Evolutionary conservation across 2,888 invertebrate genomes (phyloP).

Genomic region (Imbricaverruca yamaguchii): DNA sequence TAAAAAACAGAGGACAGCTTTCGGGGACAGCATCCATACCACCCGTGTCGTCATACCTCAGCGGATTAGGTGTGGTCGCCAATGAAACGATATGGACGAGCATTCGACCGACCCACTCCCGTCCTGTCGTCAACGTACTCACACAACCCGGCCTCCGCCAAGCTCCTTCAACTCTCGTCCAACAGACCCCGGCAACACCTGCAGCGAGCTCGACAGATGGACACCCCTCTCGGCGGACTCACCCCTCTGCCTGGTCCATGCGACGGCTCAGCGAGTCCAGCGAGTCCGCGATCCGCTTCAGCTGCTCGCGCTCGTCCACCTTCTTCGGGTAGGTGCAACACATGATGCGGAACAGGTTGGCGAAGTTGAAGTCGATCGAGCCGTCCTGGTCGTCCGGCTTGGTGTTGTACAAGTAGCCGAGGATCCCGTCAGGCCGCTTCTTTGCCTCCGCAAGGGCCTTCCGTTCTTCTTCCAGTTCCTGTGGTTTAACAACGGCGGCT

Average conservation of each 20-base stretch:
- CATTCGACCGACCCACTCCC: not conserved
- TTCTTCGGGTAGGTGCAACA: slow-evolving; percentile 83
- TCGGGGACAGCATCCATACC: too few relatives aligned
- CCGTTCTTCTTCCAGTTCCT: slow-evolving; percentile 81
- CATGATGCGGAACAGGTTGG: slow-evolving; percentile 82
- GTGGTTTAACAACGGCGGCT: not conserved
- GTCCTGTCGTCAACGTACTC: not conserved
- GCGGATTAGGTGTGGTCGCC: too few relatives aligned
- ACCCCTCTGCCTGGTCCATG: slow-evolving; percentile 66
- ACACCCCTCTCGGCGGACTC: not conserved
- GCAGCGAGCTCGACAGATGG: too few relatives aligned
- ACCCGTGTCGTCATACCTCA: too few relatives aligned
- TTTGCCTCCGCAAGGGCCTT: slow-evolving; percentile 73
- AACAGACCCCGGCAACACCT: not conserved
- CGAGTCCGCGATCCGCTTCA: slow-evolving; percentile 74
- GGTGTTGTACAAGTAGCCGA: slow-evolving; percentile 45
- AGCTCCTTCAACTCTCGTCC: not conserved
- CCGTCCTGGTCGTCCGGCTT: slow-evolving; percentile 71
- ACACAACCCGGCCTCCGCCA: not conserved
- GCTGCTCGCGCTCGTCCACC: slow-evolving; percentile 75
- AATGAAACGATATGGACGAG: too few relatives aligned
- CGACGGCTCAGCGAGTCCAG: slow-evolving; percentile 69
- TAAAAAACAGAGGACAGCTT: too few relatives aligned
- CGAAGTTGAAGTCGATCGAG: slow-evolving; percentile 79
- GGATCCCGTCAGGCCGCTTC: slow-evolving; percentile 65